Base-by-base conservation (phyloP, 2,888 invertebrate species). In the Crossocerus cetratus region DNA sequence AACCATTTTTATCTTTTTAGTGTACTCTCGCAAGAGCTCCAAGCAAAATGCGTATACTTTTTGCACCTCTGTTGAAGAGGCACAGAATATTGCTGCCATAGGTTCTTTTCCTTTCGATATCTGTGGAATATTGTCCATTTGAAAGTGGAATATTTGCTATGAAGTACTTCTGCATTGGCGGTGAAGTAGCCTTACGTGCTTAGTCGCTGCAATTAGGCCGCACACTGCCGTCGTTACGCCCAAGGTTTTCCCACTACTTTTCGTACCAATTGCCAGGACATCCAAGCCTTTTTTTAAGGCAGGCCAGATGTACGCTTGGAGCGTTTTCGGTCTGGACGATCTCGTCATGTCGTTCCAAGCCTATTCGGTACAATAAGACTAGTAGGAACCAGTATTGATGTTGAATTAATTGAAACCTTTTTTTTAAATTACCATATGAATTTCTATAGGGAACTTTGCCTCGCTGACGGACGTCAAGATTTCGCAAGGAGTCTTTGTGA, bases 261-360 rank as follows among this genome's bases (percentile, higher is more conserved):
- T 85, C 0, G 93, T 91, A 72, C 94, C 92, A 1, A 96, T 91
- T 72, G 94, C 92, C 62, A 94, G 92, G 0, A 94, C 90, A 75
- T 94, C 94, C 59, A 93, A 92, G 0, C 94, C 94, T 45, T 94
- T 91, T 54, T 93, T 89, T 56, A 96, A 91, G 2, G 94, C 93
- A 0, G 94, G 93, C 96, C 96, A 96, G 0, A 93, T 91, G 64
- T 94, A 94, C 0, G 93, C 92, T 84, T 96, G 96, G 42, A 95
- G 90, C 53, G 74, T 81, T 62, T 70, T 82, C 18, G 78, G 81
- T 23, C 70, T 67, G 0, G 54, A 59, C 3, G 79, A 79, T 5
- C 55, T 22, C 2, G 74, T 22, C 11, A 32, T 18, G 2, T 43
- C n/a, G 1, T 58, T 53, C 82, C 82, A 82, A 43, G 60, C 72